Evolutionary conservation across 2,888 invertebrate species (phyloP), one percentile per base, ranked within the genome.

Genomic region (Tyria jacobaeae): DNA sequence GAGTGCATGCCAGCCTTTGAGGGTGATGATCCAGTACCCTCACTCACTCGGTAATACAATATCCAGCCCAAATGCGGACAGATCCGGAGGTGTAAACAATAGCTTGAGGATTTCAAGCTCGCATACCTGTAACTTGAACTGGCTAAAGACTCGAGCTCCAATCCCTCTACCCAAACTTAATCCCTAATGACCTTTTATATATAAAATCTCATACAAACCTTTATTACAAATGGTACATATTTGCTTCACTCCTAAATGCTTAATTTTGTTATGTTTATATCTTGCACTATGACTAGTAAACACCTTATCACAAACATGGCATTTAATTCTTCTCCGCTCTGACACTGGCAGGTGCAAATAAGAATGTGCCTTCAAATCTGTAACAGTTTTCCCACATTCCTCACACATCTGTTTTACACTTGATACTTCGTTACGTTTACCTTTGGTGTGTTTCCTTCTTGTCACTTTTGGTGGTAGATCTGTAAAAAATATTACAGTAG

Each of bases 171-270:
- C 3, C 27, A 31, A 31, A 6, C 27, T 6, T 31, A 4, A 31
- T 6, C 6, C 27, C 4, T 7, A 31, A 31, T 31, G 27, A 7
- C 27, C 7, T 7, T 31, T 31, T 31, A 2, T 31, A 31, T 31
- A 31, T 4, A 31, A 31, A 3, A 31, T 27, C 27, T 14, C 17
- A n/a, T 60, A 75, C 83, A 76, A 68, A 94, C 94, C 80, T 82
- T 91, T 93, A 61, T 85, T 78, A 80, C 94, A 94, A 50, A 89
- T 78, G 24, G 83, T 73, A 75, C 94, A 94, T 51, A 82, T 78
- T n/a, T 85, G 70, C 65, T 86, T 91, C 0, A 87, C 62, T 0
- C 88, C 87, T 9, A 91, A 79, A 75, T 94, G 94, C 76, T 88
- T 90, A 5, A 82, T 78, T 62, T 78, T 86, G 24, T 86, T 76